Evolutionary conservation across 2,888 invertebrate genomes (phyloP).

Genomic region (Aradus depressus): DNA sequence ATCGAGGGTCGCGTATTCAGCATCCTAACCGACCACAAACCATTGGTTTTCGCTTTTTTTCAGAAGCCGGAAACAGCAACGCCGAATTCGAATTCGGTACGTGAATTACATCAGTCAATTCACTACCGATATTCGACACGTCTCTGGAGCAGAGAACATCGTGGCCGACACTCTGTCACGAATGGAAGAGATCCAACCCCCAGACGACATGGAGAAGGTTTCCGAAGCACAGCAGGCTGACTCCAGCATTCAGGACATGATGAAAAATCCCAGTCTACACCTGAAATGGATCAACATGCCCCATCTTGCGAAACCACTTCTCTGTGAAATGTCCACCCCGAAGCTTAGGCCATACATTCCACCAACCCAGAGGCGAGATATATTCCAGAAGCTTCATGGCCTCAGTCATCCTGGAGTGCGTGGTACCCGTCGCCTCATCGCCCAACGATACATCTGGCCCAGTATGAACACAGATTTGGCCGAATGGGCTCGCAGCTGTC

Average conservation of each 20-base stretch:
- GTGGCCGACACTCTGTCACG: conserved; percentile 29
- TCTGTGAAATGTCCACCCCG: not conserved
- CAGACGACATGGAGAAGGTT: not conserved
- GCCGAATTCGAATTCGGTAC: conserved; percentile 10
- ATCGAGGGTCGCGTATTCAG: conserved; percentile 1
- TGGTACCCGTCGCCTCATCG: conserved; percentile 30
- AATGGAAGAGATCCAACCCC: not conserved
- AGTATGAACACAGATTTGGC: conserved; percentile 29
- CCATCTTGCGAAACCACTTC: conserved; percentile 19
- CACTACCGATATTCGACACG: conserved; percentile 20
- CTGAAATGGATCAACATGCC: conserved; percentile 27
- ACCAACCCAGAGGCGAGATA: not conserved
- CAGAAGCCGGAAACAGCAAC: not conserved
- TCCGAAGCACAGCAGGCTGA: not conserved
- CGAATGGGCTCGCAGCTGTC: conserved; percentile 33
- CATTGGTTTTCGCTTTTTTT: not conserved
- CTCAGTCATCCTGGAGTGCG: conserved; percentile 31
- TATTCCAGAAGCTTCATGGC: conserved; percentile 28
- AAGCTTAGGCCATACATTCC: conserved; percentile 1
- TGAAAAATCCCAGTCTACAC: too few relatives aligned
- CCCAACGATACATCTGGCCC: conserved; percentile 32
- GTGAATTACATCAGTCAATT: conserved; percentile 25
- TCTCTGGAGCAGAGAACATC: conserved; percentile 27
- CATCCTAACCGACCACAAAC: not conserved
- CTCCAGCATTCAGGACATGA: too few relatives aligned